These are phyloP conservation scores for Myzus persicae DNA, from an alignment of 1,140 invertebrate species.

Conservation along the genomic window DNA sequence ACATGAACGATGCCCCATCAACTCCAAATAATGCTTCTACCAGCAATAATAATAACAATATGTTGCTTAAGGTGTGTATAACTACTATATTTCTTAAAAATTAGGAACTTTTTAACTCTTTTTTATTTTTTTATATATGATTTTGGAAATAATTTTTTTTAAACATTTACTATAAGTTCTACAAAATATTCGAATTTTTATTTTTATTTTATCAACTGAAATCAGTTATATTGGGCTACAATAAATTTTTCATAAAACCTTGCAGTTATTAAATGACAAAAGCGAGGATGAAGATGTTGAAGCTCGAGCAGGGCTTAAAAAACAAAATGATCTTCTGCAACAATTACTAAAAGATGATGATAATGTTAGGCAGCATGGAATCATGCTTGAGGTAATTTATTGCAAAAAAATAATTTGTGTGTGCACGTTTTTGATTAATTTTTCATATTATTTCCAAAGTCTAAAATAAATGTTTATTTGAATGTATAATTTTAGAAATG, in stretches of 20 bases:
- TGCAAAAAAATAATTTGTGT: conserved; percentile 36
- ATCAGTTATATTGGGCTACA: background rate
- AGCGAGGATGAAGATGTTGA: conserved; percentile 80
- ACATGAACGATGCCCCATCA: conserved; percentile 59
- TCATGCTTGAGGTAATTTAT: conserved; percentile 47
- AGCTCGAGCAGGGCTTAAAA: conserved; percentile 69
- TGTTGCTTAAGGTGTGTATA: conserved; percentile 76
- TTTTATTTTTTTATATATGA: background rate
- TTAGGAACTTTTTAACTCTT: background rate
- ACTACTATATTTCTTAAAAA: background rate
- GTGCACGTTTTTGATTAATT: conserved; percentile 9
- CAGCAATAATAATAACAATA: conserved; percentile 69
- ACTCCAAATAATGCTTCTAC: conserved; percentile 56
- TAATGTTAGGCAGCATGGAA: conserved; percentile 12
- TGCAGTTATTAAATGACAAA: conserved; percentile 83
- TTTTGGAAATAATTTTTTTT: conserved; percentile 29
- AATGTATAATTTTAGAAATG: background rate
- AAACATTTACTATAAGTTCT: background rate
- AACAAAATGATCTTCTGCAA: conserved; percentile 79
- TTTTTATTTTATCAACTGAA: background rate
- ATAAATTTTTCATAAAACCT: conserved; percentile 61
- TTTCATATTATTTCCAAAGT: conserved; percentile 43
- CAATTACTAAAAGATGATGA: conserved; percentile 77
- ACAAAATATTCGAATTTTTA: background rate
- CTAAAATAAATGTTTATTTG: conserved; percentile 34